A percentile compares a stretch with the other conserved stretches of the same genome.
phyloP scores from a whole-genome alignment of 2,113 vertebrate species.

The Spilogale gracilis region DNA sequence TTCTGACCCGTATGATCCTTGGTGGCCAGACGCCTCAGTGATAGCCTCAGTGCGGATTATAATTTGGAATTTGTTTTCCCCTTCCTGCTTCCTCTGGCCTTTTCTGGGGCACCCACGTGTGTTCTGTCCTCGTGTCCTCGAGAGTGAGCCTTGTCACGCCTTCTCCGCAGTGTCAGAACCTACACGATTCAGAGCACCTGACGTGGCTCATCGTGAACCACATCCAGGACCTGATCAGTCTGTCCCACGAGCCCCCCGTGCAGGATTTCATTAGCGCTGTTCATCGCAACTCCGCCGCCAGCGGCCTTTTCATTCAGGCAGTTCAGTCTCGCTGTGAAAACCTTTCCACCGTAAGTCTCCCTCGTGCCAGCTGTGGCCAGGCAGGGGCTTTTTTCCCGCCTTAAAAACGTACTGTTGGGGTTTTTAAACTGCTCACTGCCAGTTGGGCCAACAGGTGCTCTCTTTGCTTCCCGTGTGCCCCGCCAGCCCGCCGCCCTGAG shows the following conservation, averaged over 20 bases:
- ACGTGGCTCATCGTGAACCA: slow-evolving; percentile 99
- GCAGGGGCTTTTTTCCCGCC: background rate
- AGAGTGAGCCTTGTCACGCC: background rate
- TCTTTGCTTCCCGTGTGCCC: background rate
- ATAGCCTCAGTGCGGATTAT: background rate
- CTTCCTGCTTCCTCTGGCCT: background rate
- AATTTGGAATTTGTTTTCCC: background rate
- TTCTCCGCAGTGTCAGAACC: slow-evolving; percentile 95
- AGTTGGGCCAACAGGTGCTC: background rate
- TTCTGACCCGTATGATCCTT: rapidly evolving
- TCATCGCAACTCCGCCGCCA: slow-evolving; percentile 97
- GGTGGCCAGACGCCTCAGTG: background rate
- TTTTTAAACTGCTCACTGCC: background rate
- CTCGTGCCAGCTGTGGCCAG: rapidly evolving
- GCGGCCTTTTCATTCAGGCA: slow-evolving; percentile 98
- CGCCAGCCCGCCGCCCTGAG: slow-evolving; percentile 94
- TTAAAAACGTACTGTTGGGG: background rate
- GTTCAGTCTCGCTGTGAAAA: slow-evolving; percentile 98
- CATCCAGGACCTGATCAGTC: slow-evolving; percentile 95
- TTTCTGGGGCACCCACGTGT: rapidly evolving
- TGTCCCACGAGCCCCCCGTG: slow-evolving; percentile 97
- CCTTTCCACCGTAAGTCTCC: slow-evolving; percentile 92
- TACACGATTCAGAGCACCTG: slow-evolving; percentile 98
- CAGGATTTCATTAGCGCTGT: slow-evolving; percentile 99
- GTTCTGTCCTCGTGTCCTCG: background rate